Conservation (phyloP, 1,140 invertebrate species). For the Drosophila auraria region DNA sequence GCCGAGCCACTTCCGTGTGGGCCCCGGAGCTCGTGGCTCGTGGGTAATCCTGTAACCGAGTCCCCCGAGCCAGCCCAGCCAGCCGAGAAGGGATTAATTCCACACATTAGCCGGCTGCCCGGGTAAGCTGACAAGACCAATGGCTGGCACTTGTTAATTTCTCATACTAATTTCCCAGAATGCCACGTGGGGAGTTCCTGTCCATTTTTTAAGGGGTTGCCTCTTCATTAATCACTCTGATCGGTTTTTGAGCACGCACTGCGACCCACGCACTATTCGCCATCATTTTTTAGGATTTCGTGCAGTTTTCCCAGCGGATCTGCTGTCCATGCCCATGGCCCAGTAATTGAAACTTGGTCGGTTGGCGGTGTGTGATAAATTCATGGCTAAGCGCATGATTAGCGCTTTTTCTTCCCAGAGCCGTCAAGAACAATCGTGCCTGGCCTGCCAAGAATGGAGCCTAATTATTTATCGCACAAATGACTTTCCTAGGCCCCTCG, state of each 20-base stretch:
- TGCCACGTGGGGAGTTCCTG: constrained; percentile 24
- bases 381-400: constrained; percentile 55
- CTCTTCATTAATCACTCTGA: constrained; percentile 76
- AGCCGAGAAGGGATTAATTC: constrained; percentile 59
- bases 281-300: constrained; percentile 81
- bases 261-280: constrained; percentile 49
- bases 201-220: constrained; percentile 51
- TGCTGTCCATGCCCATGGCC: constrained; percentile 6
- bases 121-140: constrained; percentile 78
- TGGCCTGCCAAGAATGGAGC: constrained; percentile 27
- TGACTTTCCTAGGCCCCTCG: constrained; percentile 21
- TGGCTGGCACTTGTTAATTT: constrained; percentile 77
- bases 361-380: constrained; percentile 44
- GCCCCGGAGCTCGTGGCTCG: constrained; percentile 17
- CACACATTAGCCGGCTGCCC: constrained; percentile 60
- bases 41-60: constrained; percentile 72
- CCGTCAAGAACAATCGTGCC: constrained; percentile 14
- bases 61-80: constrained; percentile 14
- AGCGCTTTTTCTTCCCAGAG: constrained; percentile 24
- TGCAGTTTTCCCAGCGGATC: constrained; percentile 51
- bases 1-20: constrained; percentile 33
- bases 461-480: constrained; percentile 52
- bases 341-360: constrained; percentile 44
- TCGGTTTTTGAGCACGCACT: constrained; percentile 76
- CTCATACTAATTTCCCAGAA: constrained; percentile 65